These are phyloP conservation scores for Zosterops borbonicus DNA, from an alignment of 2,113 vertebrate species.

Conservation along the genomic window DNA sequence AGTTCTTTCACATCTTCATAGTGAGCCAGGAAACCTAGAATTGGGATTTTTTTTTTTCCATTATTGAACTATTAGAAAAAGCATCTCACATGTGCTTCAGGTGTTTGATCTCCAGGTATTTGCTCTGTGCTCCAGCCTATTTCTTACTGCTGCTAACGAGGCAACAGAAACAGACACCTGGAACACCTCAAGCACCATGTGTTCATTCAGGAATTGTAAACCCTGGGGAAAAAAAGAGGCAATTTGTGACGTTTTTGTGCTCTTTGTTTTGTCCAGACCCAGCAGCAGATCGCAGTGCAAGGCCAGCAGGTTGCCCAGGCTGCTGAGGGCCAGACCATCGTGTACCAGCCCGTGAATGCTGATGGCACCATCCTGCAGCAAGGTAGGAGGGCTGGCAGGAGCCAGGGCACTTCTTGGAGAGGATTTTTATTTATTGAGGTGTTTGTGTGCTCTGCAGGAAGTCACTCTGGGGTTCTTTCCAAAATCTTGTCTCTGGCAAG, in stretches of 20 bases:
- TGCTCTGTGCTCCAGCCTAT: constrained; percentile 8
- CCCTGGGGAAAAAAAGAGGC: neutral
- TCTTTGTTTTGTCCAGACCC: constrained; percentile 76
- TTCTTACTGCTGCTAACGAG: constrained; percentile 21
- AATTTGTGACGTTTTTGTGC: neutral
- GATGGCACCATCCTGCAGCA: constrained; percentile 97
- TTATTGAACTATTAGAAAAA: neutral
- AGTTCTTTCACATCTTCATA: neutral
- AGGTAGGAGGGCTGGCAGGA: constrained; percentile 74
- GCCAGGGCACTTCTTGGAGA: neutral
- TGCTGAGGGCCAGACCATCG: constrained; percentile 96
- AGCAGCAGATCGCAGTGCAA: constrained; percentile 95
- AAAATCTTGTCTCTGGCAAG: neutral
- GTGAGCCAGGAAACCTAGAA: neutral
- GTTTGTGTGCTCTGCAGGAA: neutral
- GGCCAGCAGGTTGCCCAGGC: constrained; percentile 97
- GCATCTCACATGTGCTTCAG: neutral
- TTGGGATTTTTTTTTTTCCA: neutral
- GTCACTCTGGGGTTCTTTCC: neutral
- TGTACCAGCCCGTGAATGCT: constrained; percentile 97
- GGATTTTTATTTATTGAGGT: neutral
- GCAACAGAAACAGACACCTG: neutral
- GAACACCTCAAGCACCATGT: constrained; percentile 11
- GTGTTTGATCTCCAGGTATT: neutral
- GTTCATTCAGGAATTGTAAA: neutral